Percentiles rank a stretch among this genome's conserved stretches.
phyloP scores from a whole-genome alignment of 2,888 invertebrate genomes.

The Cataglyphis cursor region DNA sequence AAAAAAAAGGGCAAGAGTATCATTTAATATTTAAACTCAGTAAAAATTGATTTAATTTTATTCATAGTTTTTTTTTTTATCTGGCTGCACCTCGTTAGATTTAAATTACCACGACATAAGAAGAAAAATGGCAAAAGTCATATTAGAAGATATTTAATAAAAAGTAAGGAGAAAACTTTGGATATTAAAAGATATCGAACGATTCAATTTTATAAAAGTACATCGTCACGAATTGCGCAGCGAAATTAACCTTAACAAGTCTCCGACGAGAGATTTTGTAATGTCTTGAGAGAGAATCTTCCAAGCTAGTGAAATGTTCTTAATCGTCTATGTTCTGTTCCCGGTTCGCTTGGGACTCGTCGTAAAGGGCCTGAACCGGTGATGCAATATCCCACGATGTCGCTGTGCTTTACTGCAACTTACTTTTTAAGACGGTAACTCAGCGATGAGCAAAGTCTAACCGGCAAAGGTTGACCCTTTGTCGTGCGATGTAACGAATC shows the following conservation, averaged over 20 bases:
- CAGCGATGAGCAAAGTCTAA: neutral
- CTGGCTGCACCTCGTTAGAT: neutral
- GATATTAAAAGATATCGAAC: conserved; percentile 28
- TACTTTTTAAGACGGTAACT: conserved; percentile 44
- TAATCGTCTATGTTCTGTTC: conserved; percentile 56
- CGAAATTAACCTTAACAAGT: conserved; percentile 48
- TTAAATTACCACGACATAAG: conserved; percentile 13
- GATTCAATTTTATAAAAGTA: conserved; percentile 40
- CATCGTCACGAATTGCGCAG: conserved; percentile 16
- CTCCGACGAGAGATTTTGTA: conserved; percentile 40
- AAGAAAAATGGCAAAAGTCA: neutral
- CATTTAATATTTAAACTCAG: conserved; percentile 23
- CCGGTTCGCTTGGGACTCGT: conserved; percentile 27
- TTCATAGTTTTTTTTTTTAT: neutral
- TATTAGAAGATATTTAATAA: conserved; percentile 39
- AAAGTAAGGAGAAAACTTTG: conserved; percentile 2
- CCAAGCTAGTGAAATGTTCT: conserved; percentile 46
- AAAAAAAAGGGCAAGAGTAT: neutral
- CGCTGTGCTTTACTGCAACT: conserved; percentile 20
- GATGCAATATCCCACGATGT: conserved; percentile 46
- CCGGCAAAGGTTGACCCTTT: conserved; percentile 10
- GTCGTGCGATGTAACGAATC: conserved; percentile 25
- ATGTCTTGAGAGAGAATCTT: conserved; percentile 43
- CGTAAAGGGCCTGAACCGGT: conserved; percentile 40
- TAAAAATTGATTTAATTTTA: conserved; percentile 14